These are phyloP conservation scores for Chaenocephalus aceratus DNA, from an alignment of 2,113 vertebrate genomes.

Conservation along the genomic window DNA sequence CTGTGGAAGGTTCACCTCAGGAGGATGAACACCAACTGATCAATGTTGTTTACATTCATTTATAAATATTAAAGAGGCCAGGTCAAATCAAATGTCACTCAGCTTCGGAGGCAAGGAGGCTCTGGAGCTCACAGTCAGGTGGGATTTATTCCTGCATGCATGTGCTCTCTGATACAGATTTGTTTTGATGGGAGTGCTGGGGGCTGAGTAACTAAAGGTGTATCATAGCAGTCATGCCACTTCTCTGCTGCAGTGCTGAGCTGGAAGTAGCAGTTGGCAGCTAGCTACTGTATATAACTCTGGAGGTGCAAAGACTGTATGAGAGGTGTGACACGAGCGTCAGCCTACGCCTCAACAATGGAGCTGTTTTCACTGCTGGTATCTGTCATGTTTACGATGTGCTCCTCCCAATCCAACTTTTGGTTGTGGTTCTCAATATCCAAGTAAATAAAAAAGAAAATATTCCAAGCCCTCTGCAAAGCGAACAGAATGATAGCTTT, in stretches of 20 bases:
- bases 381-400: slow-evolving; percentile 21
- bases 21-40: slow-evolving; percentile 29
- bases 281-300: background rate
- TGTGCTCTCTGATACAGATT: slow-evolving; percentile 45
- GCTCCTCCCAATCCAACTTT: slow-evolving; percentile 12
- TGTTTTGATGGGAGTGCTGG: slow-evolving; percentile 57
- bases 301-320: slow-evolving; percentile 40
- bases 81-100: slow-evolving; percentile 4
- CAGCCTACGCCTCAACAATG: slow-evolving; percentile 51
- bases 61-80: slow-evolving; percentile 18
- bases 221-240: slow-evolving; percentile 30
- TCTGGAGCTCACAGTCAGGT: slow-evolving; percentile 35
- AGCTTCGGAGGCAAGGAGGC: background rate
- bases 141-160: slow-evolving; percentile 36
- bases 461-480: background rate
- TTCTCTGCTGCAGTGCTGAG: slow-evolving; percentile 46
- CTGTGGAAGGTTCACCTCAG: slow-evolving; percentile 15
- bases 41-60: slow-evolving; percentile 13
- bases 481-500: background rate
- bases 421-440: background rate
- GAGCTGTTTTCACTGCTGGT: slow-evolving; percentile 31
- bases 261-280: slow-evolving; percentile 36
- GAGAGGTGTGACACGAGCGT: slow-evolving; percentile 67
- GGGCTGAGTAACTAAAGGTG: slow-evolving; percentile 56
- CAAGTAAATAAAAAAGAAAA: slow-evolving; percentile 12